Conservation (phyloP, 2,797 vertebrate species). For the Sebastes glaucus region DNA sequence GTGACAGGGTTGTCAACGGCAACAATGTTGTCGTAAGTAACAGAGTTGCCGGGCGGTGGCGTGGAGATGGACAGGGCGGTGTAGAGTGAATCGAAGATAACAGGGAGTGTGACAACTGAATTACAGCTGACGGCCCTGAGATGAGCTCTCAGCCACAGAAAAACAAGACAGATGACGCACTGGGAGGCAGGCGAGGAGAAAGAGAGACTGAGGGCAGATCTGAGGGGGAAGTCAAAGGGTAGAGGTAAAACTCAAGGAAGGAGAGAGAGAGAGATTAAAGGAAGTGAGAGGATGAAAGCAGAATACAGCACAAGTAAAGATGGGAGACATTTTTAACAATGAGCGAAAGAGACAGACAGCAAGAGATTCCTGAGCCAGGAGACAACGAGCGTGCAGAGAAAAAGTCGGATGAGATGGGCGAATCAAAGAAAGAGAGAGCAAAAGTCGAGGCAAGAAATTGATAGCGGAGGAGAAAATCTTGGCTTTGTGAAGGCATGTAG, state of each 20-base stretch:
- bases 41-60: constrained; percentile 44
- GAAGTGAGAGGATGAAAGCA: constrained; percentile 7
- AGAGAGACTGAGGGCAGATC: constrained; percentile 30
- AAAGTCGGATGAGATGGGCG: neutral
- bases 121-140: constrained; percentile 69
- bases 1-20: constrained; percentile 65
- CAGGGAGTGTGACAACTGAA: constrained; percentile 75
- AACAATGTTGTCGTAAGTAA: constrained; percentile 62
- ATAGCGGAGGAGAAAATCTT: neutral
- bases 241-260: neutral
- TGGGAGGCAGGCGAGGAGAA: constrained; percentile 27
- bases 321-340: constrained; percentile 10
- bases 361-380: constrained; percentile 4
- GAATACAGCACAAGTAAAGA: neutral
- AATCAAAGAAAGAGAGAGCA: constrained; percentile 1
- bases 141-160: constrained; percentile 62
- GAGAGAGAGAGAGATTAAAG: constrained; percentile 3
- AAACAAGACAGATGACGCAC: constrained; percentile 52
- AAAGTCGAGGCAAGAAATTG: neutral
- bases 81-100: constrained; percentile 74
- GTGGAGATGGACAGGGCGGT: constrained; percentile 66
- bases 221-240: constrained; percentile 39
- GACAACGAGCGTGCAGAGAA: neutral
- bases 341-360: constrained; percentile 31
- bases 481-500: neutral